A percentile compares a stretch with the other conserved stretches of the same genome.
These are phyloP conservation scores for Hydractinia echinata DNA, from an alignment of 30 jellyfish, hydroid and myxozoan genomes.

Conservation along the genomic window DNA sequence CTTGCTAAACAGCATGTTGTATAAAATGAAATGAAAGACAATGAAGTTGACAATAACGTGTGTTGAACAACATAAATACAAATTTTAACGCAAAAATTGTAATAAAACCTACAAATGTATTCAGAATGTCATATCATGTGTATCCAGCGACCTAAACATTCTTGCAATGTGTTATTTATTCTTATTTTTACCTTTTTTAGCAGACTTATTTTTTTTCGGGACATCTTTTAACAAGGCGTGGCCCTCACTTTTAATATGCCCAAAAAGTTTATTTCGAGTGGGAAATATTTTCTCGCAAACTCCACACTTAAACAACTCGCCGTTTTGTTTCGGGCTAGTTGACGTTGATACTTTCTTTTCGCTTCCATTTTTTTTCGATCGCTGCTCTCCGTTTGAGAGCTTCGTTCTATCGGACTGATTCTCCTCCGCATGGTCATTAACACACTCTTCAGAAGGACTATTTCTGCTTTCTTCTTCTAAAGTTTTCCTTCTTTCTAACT, in stretches of 20 bases:
- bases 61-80: no score
- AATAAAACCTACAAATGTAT: no score
- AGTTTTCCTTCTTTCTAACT: background rate
- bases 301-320: slow-evolving; percentile 42
- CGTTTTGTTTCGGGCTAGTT: background rate
- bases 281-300: slow-evolving; percentile 53
- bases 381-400: no score
- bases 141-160: no score
- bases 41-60: no score
- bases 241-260: slow-evolving; percentile 56
- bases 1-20: no score
- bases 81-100: no score
- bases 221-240: slow-evolving; percentile 51
- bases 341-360: slow-evolving; percentile 15
- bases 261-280: slow-evolving; percentile 72
- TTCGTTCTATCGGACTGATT: no score
- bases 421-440: no score
- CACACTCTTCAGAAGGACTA: background rate
- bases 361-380: background rate
- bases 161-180: background rate
- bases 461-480: slow-evolving; percentile 13
- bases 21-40: no score
- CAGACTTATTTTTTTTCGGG: background rate
- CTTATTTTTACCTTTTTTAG: slow-evolving; percentile 16
- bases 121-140: no score